A percentile compares a stretch with the other conserved stretches of the same genome.
phyloP scores from a whole-genome alignment of 2,888 invertebrate species.

The Thereva nobilitata region DNA sequence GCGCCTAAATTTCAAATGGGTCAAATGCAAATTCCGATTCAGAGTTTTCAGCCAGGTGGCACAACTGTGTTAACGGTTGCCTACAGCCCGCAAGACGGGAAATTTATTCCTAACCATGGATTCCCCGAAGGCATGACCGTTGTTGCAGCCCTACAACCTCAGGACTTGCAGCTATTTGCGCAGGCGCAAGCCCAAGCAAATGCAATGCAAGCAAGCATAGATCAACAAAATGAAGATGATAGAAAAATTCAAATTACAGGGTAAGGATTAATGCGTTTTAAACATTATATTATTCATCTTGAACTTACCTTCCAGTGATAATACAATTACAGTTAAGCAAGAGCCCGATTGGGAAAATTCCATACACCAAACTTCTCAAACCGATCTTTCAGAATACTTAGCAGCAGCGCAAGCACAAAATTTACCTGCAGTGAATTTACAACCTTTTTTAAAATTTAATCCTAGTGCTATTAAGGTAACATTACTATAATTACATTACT shows the following conservation, averaged over 20 bases:
- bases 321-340: slow-evolving; percentile 50
- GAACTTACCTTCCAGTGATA: slow-evolving; percentile 11
- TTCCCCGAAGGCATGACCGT: slow-evolving; percentile 67
- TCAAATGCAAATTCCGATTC: slow-evolving; percentile 73
- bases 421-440: slow-evolving; percentile 62
- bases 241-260: slow-evolving; percentile 22
- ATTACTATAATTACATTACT: neutral
- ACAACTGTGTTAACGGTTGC: slow-evolving; percentile 77
- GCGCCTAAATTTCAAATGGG: slow-evolving; percentile 73
- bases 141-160: slow-evolving; percentile 69
- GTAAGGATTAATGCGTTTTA: neutral
- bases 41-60: slow-evolving; percentile 71
- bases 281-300: neutral
- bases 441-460: slow-evolving; percentile 68
- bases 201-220: slow-evolving; percentile 43
- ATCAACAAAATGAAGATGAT: slow-evolving; percentile 37
- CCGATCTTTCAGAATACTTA: slow-evolving; percentile 61
- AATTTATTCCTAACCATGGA: slow-evolving; percentile 62
- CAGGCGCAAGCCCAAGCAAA: slow-evolving; percentile 49
- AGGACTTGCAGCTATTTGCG: slow-evolving; percentile 69
- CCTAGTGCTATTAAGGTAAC: slow-evolving; percentile 57
- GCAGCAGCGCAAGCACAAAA: slow-evolving; percentile 59
- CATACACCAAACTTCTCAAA: slow-evolving; percentile 50
- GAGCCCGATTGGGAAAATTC: slow-evolving; percentile 55
- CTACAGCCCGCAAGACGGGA: slow-evolving; percentile 68